A percentile compares a stretch with the other conserved stretches of the same genome.
phyloP scores from a whole-genome alignment of 2,888 invertebrate species.

The Oscheius myriophilus region DNA sequence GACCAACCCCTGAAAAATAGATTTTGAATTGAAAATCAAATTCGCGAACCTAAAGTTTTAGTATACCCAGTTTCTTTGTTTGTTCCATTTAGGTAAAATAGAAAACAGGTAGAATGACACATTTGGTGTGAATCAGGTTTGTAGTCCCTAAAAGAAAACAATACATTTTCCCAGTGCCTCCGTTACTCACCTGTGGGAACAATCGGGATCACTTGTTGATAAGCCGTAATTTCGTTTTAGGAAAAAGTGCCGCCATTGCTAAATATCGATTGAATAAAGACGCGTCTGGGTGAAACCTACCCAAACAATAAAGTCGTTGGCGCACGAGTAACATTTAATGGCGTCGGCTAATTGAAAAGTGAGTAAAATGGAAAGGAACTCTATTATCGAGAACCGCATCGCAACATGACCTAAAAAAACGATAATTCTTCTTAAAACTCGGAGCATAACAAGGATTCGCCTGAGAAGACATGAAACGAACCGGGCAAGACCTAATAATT shows the following conservation, averaged over 20 bases:
- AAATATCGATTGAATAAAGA: constrained; percentile 27
- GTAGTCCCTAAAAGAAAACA: no score
- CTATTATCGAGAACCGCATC: constrained; percentile 25
- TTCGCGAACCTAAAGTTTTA: constrained; percentile 48
- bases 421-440: constrained; percentile 3
- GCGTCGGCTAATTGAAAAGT: constrained; percentile 26
- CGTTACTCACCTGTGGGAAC: constrained; percentile 38
- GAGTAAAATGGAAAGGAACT: constrained; percentile 4
- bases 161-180: no score
- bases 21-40: neutral
- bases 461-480: no score
- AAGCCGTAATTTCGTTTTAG: constrained; percentile 65
- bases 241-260: constrained; percentile 68
- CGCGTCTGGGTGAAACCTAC: constrained; percentile 36
- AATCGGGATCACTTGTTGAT: constrained; percentile 56
- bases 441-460: neutral
- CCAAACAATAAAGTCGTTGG: constrained; percentile 68
- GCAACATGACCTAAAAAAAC: constrained; percentile 24
- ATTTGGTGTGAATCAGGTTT: constrained; percentile 47
- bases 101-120: constrained; percentile 61
- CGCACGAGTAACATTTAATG: constrained; percentile 64
- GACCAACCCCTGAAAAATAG: constrained; percentile 51
- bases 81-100: constrained; percentile 63
- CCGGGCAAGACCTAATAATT: constrained; percentile 6
- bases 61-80: constrained; percentile 58